Conservation (phyloP, 2,888 invertebrate genomes). For the Oscheius sp. region DNA sequence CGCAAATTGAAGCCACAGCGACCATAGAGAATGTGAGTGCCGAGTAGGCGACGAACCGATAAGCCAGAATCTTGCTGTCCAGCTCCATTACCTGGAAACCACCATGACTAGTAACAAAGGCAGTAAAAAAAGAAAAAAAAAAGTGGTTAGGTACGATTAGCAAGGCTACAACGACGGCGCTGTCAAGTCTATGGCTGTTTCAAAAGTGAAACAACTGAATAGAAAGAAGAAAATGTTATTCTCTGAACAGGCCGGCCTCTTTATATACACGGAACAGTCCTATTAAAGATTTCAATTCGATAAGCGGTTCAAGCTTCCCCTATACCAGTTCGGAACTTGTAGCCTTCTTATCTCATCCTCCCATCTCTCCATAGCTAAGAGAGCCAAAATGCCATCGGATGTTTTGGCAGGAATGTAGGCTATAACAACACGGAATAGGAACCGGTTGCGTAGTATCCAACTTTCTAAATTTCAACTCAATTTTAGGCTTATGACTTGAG, state of each 20-base stretch:
- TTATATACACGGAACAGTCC: background rate
- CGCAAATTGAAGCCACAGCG: conserved; percentile 62
- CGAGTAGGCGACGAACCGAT: conserved; percentile 64
- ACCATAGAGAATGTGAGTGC: conserved; percentile 64
- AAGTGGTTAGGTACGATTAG: background rate
- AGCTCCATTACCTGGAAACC: conserved; percentile 35
- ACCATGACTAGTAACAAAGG: background rate
- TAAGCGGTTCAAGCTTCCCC: background rate
- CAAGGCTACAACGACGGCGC: background rate
- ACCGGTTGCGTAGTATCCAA: no score
- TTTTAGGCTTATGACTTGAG: background rate
- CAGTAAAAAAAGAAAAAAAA: background rate
- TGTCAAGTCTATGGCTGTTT: background rate
- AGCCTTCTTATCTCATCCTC: background rate
- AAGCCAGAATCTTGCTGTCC: conserved; percentile 54
- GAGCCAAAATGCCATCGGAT: no score
- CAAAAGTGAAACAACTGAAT: background rate
- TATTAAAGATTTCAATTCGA: conserved; percentile 2
- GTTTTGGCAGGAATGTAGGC: no score
- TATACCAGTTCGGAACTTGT: conserved; percentile 14
- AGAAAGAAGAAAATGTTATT: background rate
- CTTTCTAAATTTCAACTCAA: background rate
- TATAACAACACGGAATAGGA: no score
- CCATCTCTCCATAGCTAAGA: background rate
- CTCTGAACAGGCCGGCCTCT: background rate